Base-by-base conservation (phyloP, 1,140 invertebrate species). In the Idris sp. region DNA sequence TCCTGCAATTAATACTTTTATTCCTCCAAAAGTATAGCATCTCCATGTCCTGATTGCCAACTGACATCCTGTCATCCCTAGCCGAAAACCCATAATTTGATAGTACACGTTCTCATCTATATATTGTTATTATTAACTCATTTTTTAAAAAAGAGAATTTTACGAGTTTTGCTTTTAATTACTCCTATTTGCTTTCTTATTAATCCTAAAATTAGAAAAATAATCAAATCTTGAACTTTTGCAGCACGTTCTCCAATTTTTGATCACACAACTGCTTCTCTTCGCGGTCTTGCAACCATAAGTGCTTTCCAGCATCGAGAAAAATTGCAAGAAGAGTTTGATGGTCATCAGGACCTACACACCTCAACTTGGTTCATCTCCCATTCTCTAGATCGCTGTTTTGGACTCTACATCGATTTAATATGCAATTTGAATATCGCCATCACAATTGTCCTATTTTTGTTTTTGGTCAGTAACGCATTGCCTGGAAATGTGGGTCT, bases 201-300 rank as follows among this genome's bases (percentile, higher is more conserved):
- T n/a, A n/a, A n/a, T n/a, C n/a, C n/a, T n/a, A n/a, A n/a, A n/a
- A n/a, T n/a, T n/a, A n/a, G n/a, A n/a, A n/a, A n/a, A n/a, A n/a
- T n/a, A n/a, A n/a, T n/a, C n/a, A n/a, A n/a, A n/a, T 9, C 9
- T 11, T 33, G 2, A 33, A 10, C 2, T 10, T 33, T 76, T 82
- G 48, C 78, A 93, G 92, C 91, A 46, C 89, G 92, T 40, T 92
- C 92, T 80, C 95, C 95, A 14, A 91, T 96, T 1, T 94, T 95
- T 69, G 93, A 94, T 28, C 92, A 93, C 74, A 79, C 93, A 0
- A 91, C 88, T 62, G 88, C 91, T 7, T 89, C 91, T 0, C 62
- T 93, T 10, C 88, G 92, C 78, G 93, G 93, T 4, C 72, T 94
- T 1, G 86, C 89, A 7, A 93, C 92, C 0, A 92, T 94, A 13